phyloP scores from a whole-genome alignment of 2,797 vertebrate species.

The Jordanella pulchra region DNA sequence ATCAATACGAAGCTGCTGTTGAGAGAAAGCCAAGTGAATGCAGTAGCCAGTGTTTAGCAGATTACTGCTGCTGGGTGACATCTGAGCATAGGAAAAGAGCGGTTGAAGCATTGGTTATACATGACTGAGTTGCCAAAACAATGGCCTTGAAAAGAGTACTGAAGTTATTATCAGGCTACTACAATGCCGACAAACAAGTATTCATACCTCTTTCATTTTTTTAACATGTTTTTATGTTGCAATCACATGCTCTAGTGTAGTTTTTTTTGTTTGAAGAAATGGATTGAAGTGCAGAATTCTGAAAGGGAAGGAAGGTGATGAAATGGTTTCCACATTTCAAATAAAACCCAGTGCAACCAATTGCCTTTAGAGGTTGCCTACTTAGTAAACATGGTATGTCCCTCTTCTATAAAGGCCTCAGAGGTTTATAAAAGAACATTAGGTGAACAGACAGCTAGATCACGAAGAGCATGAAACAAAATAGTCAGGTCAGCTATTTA shows the following conservation, averaged over 20 bases:
- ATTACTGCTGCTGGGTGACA: conserved; percentile 23
- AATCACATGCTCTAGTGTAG: neutral
- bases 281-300: neutral
- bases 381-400: neutral
- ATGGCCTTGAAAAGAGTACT: neutral
- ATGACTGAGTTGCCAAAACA: conserved; percentile 12
- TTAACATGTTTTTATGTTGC: neutral
- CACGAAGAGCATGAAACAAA: neutral
- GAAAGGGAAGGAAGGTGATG: neutral
- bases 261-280: neutral
- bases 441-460: neutral
- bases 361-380: neutral
- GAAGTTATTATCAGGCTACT: neutral
- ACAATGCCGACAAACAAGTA: neutral
- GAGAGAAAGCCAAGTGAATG: conserved; percentile 12
- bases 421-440: neutral
- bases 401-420: neutral
- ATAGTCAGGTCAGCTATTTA: neutral
- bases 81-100: conserved; percentile 14
- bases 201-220: neutral
- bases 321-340: neutral
- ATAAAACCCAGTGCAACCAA: neutral
- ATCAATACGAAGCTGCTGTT: conserved; percentile 14
- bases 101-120: conserved; percentile 13
- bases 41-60: conserved; percentile 5